Conservation (phyloP, 2,113 vertebrate genomes). For the Gadus macrocephalus region DNA sequence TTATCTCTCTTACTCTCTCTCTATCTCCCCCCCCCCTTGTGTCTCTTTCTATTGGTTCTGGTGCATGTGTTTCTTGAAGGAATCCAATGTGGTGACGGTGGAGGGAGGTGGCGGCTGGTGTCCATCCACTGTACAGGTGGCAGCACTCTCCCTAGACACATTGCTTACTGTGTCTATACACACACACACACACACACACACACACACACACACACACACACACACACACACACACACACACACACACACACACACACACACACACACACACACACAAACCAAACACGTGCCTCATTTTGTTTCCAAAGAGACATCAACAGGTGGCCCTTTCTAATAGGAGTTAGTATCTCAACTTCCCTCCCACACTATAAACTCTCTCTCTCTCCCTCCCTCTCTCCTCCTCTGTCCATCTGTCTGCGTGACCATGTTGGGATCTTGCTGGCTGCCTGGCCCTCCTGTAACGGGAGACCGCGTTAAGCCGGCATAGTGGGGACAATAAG, state of each 20-base stretch:
- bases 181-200: no score
- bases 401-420: not conserved
- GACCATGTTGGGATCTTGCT: conserved; percentile 28
- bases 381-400: not conserved
- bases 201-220: no score
- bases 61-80: no score
- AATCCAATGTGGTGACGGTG: no score
- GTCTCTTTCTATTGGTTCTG: no score
- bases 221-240: no score
- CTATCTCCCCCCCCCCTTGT: not conserved
- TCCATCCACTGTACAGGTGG: no score
- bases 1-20: not conserved
- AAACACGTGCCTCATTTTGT: not conserved
- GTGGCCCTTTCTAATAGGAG: conserved; percentile 1
- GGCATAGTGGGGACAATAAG: conserved; percentile 30
- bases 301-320: conserved; percentile 3
- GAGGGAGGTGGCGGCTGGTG: no score
- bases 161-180: no score
- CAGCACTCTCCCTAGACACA: no score
- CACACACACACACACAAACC: not conserved
- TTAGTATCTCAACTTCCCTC: not conserved
- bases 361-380: not conserved
- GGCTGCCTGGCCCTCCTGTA: conserved; percentile 38
- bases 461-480: conserved; percentile 34
- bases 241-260: no score